Base-by-base conservation (phyloP, 1,140 invertebrate species). In the Drosophila virilis region DNA sequence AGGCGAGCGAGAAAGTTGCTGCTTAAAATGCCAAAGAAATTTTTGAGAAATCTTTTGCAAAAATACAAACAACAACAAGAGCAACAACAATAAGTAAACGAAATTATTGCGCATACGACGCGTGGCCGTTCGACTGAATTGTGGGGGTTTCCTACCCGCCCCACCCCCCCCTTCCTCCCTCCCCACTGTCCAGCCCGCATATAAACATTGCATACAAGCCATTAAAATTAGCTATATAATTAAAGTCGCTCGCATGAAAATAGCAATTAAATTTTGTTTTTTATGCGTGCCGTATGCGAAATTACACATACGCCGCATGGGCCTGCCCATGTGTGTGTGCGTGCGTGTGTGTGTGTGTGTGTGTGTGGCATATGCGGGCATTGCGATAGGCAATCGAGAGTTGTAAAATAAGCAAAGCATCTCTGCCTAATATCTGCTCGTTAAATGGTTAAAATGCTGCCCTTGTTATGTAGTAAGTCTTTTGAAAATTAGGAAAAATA, bases 171-270 rank as follows among this genome's bases (percentile, higher is more conserved):
- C 42, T 33, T 5, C 22, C 60, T 6, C 10, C 17, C 51, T 42
- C 42, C 17, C 7, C 22, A 50, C 1, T 10, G 6, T 5, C 17
- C 38, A 40, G 0, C 22, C 22, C 28, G 17, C 12, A 45, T 15
- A 66, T 70, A 77, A 70, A 67, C 71, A 80, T 80, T 80, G 73
- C 83, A 88, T 76, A 78, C 67, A 74, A 46, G 64, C 67, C 79
- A 79, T 88, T 89, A 86, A 86, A 89, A 81, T 79, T 48, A 72
- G 77, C 72, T 79, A 83, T 79, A 83, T 89, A 86, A 86, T 86
- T 86, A 79, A 79, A 88, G 68, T 32, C 61, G 77, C 79, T 88
- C 79, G 40, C 51, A 61, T 45, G 73, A 73, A 76, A 71, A 75
- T 17, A 60, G 82, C 75, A 78, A 78, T 85, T 85, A 78, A 64